These are phyloP conservation scores for Drosophila kepulauana DNA, from an alignment of 1,140 invertebrate genomes.

Conservation along the genomic window DNA sequence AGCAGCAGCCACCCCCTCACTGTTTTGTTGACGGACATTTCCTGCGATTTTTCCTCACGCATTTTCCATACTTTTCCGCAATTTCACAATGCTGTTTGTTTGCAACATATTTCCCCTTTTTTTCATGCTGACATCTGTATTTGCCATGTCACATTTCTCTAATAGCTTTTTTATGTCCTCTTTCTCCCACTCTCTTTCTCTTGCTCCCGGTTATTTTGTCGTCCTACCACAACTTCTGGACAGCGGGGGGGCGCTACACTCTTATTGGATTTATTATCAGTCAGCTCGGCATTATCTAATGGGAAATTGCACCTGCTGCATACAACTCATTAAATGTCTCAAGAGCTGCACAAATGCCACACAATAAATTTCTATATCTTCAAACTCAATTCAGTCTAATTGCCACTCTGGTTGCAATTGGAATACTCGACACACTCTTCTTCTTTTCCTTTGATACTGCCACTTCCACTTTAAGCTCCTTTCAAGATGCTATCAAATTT, in stretches of 20 bases:
- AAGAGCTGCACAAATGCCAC: constrained; percentile 11
- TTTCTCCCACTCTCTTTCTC: constrained; percentile 19
- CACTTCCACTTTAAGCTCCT: not conserved
- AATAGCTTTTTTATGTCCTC: constrained; percentile 73
- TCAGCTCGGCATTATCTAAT: constrained; percentile 27
- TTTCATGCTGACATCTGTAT: constrained; percentile 8
- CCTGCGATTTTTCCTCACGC: constrained; percentile 57
- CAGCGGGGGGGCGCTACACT: not conserved
- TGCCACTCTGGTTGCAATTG: constrained; percentile 21
- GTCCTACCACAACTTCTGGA: constrained; percentile 63
- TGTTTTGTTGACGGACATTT: constrained; percentile 37
- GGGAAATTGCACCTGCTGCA: constrained; percentile 24
- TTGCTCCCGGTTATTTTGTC: not conserved
- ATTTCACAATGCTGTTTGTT: constrained; percentile 45
- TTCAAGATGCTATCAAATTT: constrained; percentile 8
- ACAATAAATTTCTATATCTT: not conserved
- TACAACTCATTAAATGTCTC: constrained; percentile 13
- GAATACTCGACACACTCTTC: not conserved
- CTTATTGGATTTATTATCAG: constrained; percentile 22
- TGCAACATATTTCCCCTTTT: constrained; percentile 47
- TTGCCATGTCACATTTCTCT: constrained; percentile 43
- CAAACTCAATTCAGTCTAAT: constrained; percentile 2
- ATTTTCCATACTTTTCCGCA: constrained; percentile 56
- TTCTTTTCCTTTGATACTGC: constrained; percentile 7
- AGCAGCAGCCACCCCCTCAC: constrained; percentile 1